Base-by-base conservation (phyloP, 2,888 invertebrate genomes). In the Melieria omissa region DNA sequence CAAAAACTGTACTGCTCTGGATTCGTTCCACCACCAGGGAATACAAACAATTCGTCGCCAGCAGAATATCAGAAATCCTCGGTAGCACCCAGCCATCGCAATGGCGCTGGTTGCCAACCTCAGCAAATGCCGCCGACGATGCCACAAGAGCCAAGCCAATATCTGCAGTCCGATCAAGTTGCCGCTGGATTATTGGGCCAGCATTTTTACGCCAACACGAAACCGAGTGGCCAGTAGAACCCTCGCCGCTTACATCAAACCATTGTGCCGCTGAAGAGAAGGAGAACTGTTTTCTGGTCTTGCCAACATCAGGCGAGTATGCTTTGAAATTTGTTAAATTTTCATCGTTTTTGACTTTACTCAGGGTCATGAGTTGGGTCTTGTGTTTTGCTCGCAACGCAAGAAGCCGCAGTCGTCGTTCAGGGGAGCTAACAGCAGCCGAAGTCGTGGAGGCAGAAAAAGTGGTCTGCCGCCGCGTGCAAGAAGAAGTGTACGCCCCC, bases 21-120 rank as follows among this genome's bases (percentile, higher is more conserved):
- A 71, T 74, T 41, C 45, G 58, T 12, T 74, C 63, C 8, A 66
- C 65, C n/a, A 65, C 46, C 41, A 47, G 71, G 16, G 69, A 45
- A 58, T 71, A 73, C 52, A 74, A 74, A 12, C 68, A 65, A 4
- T 73, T 73, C 61, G 71, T 71, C 9, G 69, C 69, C 9, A 63
- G 65, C 44, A 57, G 65, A 63, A 69, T 81, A 46, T 74, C 76
- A 1, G 78, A 81, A 61, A 78, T 78, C 54, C 70, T 71, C 45
- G 74, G 74, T 14, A 63, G 65, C 41, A 73, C 72, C 41, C 16
- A 64, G 10, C 55, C 74, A 49, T 70, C 70, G 42, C 71, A 79
- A 55, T 80, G 80, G 77, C 71, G 72, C 14, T 80, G 78, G 77
- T 67, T 80, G n/a, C 75, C 78, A n/a, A 75, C 78, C 0, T 76